These are phyloP conservation scores for Microcebus ravelobensis DNA, from an alignment of 2,113 vertebrate species.

Conservation along the genomic window DNA sequence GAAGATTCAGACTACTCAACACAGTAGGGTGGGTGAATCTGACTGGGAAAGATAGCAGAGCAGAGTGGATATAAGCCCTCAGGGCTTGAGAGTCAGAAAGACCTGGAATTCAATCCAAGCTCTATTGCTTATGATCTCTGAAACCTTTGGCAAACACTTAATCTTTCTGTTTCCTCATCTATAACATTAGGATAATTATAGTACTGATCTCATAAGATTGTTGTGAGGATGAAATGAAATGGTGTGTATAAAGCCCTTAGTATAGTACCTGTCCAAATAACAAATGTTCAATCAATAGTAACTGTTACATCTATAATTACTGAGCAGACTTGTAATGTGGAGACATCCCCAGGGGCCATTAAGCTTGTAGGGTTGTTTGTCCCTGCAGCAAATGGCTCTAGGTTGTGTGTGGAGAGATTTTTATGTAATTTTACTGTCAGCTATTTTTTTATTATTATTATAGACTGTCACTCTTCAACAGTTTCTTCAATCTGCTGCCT, in stretches of 20 bases:
- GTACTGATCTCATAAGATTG: neutral
- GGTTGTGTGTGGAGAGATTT: neutral
- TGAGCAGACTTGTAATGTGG: neutral
- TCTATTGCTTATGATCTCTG: neutral
- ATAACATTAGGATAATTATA: neutral
- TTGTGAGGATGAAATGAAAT: neutral
- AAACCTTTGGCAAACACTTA: neutral
- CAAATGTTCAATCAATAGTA: constrained; percentile 5
- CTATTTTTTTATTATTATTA: constrained; percentile 59
- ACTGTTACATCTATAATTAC: constrained; percentile 45
- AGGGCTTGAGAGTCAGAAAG: neutral
- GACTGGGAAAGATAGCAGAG: neutral
- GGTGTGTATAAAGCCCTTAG: neutral
- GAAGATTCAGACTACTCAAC: neutral
- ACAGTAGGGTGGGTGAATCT: neutral
- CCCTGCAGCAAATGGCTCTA: neutral
- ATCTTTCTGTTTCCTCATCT: constrained; percentile 28
- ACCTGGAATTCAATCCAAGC: neutral
- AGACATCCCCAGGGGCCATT: neutral
- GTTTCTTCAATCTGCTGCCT: neutral
- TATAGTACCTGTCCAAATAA: neutral
- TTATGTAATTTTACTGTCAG: neutral
- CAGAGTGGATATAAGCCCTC: neutral
- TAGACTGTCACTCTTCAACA: neutral
- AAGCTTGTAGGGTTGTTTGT: neutral